Evolutionary conservation across 2,113 vertebrate genomes (phyloP).

Genomic region (Zootoca vivipara): DNA sequence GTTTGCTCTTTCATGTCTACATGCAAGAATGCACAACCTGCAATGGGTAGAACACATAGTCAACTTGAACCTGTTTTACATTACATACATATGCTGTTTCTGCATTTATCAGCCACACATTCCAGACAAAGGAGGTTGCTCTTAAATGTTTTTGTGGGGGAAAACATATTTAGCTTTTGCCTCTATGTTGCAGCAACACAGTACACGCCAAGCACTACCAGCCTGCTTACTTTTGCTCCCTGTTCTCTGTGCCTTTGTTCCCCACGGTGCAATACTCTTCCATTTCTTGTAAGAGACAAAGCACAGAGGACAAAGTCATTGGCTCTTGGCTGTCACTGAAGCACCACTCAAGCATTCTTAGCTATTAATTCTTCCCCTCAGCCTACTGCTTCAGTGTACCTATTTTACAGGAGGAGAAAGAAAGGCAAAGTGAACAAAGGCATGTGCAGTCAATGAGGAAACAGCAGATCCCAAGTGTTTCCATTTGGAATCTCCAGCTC

Average conservation of each 20-base stretch:
- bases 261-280: neutral
- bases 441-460: neutral
- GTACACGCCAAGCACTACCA: neutral
- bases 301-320: neutral
- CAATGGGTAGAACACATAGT: neutral
- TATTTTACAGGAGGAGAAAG: slow-evolving; percentile 14
- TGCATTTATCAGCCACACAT: neutral
- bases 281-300: neutral
- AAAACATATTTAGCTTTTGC: neutral
- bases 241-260: neutral
- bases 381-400: neutral
- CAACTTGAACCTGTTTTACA: neutral
- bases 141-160: neutral
- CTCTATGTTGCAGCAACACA: neutral
- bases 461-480: neutral
- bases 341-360: neutral
- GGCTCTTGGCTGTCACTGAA: slow-evolving; percentile 2
- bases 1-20: neutral
- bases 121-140: neutral
- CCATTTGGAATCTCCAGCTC: neutral
- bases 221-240: neutral
- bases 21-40: neutral
- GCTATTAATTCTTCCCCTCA: neutral
- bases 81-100: neutral
- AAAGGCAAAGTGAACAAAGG: neutral